A percentile compares a stretch with the other conserved stretches of the same genome.
Conservation (phyloP, 2,888 invertebrate species). For the Linyphia triangularis region DNA sequence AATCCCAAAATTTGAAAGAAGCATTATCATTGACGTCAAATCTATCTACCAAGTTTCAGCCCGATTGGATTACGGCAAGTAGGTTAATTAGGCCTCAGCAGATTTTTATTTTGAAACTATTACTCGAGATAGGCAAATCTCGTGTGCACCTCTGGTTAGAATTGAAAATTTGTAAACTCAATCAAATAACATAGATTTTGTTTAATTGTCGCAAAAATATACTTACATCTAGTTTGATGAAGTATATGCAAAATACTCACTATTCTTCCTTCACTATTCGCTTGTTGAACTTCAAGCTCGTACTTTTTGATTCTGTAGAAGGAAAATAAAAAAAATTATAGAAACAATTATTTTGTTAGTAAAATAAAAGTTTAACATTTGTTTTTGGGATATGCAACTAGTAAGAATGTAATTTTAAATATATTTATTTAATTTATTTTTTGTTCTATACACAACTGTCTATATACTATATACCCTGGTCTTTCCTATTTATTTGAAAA, state of each 20-base stretch:
- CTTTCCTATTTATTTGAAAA: no score
- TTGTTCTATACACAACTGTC: not conserved
- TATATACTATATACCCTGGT: no score
- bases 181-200: not conserved
- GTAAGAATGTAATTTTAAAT: not conserved
- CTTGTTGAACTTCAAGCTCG: slow-evolving; percentile 65
- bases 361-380: not conserved
- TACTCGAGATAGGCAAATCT: no score
- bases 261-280: slow-evolving; percentile 60
- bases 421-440: not conserved
- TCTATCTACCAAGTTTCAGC: no score
- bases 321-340: not conserved
- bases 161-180: not conserved
- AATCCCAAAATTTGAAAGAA: no score
- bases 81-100: no score
- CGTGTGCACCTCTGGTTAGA: not conserved
- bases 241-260: slow-evolving; percentile 2
- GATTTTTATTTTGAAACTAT: no score
- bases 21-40: no score
- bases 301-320: slow-evolving; percentile 44
- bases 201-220: not conserved
- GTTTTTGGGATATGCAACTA: not conserved
- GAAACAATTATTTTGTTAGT: not conserved
- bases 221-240: not conserved
- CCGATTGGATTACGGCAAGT: no score